Evolutionary conservation across 2,113 vertebrate genomes (phyloP).

Genomic region (Stegostoma tigrinum): DNA sequence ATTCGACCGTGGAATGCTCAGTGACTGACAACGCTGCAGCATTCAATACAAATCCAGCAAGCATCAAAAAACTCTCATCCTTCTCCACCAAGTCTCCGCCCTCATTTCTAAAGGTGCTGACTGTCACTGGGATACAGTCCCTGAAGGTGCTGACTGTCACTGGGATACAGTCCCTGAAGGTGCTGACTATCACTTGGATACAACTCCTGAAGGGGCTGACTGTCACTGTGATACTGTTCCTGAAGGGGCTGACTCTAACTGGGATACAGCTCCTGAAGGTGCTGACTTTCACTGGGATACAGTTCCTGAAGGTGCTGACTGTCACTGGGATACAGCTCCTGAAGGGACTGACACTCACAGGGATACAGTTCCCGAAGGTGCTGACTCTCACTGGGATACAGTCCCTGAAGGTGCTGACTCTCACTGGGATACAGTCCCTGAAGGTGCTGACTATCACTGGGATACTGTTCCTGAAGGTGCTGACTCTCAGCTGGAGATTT

Average conservation of each 20-base stretch:
- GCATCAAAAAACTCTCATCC: neutral
- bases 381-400: neutral
- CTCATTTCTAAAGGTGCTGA: neutral
- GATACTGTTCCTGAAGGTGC: neutral
- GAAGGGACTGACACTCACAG: too few relatives aligned
- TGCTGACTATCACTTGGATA: neutral
- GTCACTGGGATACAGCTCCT: neutral
- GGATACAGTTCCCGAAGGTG: neutral
- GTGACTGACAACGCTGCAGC: neutral
- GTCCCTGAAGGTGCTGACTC: neutral
- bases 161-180: neutral
- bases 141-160: neutral
- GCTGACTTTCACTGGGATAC: neutral
- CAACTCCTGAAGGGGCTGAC: neutral
- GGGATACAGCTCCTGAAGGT: neutral
- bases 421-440: neutral
- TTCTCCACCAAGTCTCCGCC: too few relatives aligned
- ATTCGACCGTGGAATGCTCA: neutral
- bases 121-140: neutral
- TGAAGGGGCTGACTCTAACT: neutral
- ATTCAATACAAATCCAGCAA: neutral
- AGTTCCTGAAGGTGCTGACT: neutral
- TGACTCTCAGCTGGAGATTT: neutral
- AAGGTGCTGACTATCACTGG: neutral
- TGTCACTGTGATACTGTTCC: neutral